These are phyloP conservation scores for Paramisgurnus dabryanus DNA, from an alignment of 2,113 vertebrate genomes.

Conservation along the genomic window DNA sequence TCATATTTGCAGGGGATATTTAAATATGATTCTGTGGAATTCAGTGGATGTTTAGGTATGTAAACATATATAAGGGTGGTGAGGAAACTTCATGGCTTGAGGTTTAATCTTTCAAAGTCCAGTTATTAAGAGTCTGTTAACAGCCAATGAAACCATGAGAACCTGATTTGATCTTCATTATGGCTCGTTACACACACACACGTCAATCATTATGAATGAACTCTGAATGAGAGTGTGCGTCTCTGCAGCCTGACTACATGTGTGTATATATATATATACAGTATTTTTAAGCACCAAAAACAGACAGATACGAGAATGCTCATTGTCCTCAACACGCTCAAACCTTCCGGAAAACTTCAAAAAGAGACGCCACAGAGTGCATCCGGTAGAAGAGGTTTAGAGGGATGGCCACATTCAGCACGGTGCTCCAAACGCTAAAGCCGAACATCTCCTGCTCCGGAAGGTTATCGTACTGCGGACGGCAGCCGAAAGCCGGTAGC, in stretches of 20 bases:
- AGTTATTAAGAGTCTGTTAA: background rate
- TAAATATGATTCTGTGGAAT: background rate
- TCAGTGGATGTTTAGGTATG: background rate
- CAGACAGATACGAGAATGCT: background rate
- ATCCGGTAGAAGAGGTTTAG: constrained; percentile 97
- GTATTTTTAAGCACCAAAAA: constrained; percentile 15
- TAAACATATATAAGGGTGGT: background rate
- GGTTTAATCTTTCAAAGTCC: background rate
- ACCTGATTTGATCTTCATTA: background rate
- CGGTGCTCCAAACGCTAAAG: constrained; percentile 90
- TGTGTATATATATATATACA: background rate
- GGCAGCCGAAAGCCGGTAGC: constrained; percentile 92
- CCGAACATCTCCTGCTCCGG: constrained; percentile 91
- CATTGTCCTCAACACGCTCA: constrained; percentile 62
- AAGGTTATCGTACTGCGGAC: constrained; percentile 94
- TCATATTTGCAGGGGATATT: background rate
- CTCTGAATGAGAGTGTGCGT: background rate
- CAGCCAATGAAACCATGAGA: constrained; percentile 6
- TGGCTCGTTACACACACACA: background rate
- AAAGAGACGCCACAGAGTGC: constrained; percentile 93
- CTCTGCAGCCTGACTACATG: background rate
- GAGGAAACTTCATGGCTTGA: constrained; percentile 18
- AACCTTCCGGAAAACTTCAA: constrained; percentile 89
- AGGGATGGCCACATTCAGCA: constrained; percentile 95
- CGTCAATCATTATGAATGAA: background rate